Percentiles rank a stretch among this genome's conserved stretches.
These are phyloP conservation scores for Trinorchestia longiramus DNA, from an alignment of 1,140 invertebrate genomes.

Conservation along the genomic window DNA sequence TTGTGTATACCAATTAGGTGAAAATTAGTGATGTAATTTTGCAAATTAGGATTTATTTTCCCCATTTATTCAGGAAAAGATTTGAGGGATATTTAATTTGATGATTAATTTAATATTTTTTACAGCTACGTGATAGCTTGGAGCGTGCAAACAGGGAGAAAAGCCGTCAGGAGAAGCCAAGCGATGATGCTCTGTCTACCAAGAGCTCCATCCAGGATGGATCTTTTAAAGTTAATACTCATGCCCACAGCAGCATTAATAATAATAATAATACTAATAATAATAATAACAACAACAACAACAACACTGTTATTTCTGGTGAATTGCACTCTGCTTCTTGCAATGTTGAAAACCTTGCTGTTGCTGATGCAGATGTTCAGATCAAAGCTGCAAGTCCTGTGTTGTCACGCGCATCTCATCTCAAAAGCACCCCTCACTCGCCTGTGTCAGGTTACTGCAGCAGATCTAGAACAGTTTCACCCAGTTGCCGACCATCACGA, in stretches of 20 bases:
- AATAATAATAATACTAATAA: too few species aligned
- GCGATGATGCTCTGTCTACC: neutral
- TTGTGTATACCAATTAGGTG: too few species aligned
- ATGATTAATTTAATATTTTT: slow-evolving; percentile 11
- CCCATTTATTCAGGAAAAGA: too few species aligned
- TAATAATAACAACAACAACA: neutral
- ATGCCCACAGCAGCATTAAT: neutral
- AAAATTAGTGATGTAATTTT: too few species aligned
- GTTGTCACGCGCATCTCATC: neutral
- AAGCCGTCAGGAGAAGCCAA: neutral
- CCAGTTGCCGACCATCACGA: neutral
- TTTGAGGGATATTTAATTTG: too few species aligned
- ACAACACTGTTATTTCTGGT: neutral
- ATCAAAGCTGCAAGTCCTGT: neutral
- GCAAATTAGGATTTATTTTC: too few species aligned
- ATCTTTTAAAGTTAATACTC: neutral
- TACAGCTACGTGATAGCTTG: neutral
- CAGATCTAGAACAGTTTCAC: neutral
- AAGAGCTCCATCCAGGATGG: neutral
- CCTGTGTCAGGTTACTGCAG: neutral
- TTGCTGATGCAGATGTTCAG: neutral
- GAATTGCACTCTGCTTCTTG: neutral
- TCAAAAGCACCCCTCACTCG: neutral
- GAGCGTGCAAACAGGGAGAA: neutral
- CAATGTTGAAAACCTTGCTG: neutral